Percentiles rank a stretch among this genome's conserved stretches.
Conservation (phyloP, 2,888 invertebrate genomes). For the Drosophila sordidula region DNA sequence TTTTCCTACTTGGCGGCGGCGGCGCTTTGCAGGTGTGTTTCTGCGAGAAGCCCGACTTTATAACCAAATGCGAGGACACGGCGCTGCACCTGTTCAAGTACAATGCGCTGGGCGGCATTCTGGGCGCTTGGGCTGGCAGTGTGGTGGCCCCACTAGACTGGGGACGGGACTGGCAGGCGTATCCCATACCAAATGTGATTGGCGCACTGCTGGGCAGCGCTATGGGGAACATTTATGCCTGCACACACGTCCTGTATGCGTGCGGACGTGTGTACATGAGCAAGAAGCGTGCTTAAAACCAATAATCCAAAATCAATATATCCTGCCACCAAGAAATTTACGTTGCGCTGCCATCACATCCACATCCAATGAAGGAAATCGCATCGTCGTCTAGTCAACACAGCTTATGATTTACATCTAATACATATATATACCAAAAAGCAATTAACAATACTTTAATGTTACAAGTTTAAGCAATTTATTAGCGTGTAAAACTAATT, state of each 20-base stretch:
- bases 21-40: constrained; percentile 84
- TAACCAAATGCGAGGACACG: constrained; percentile 83
- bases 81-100: constrained; percentile 84
- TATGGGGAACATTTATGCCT: constrained; percentile 85
- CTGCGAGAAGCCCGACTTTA: constrained; percentile 84
- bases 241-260: constrained; percentile 82
- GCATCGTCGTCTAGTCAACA: constrained; percentile 70
- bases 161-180: constrained; percentile 93
- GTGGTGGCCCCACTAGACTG: constrained; percentile 93
- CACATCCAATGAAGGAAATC: constrained; percentile 35
- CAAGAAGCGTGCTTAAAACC: constrained; percentile 77
- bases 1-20: constrained; percentile 83
- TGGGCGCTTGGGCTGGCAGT: constrained; percentile 92
- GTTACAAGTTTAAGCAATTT: constrained; percentile 74
- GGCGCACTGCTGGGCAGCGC: constrained; percentile 88
- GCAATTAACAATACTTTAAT: constrained; percentile 72
- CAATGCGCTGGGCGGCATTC: constrained; percentile 85
- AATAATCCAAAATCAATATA: constrained; percentile 31
- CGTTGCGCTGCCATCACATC: constrained; percentile 67
- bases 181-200: constrained; percentile 89
- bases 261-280: constrained; percentile 83
- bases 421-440: constrained; percentile 62
- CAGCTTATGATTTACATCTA: constrained; percentile 57
- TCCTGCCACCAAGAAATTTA: constrained; percentile 69
- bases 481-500: constrained; percentile 62